Conservation (phyloP, 1,140 invertebrate genomes). For the Listronotus oregonensis region DNA sequence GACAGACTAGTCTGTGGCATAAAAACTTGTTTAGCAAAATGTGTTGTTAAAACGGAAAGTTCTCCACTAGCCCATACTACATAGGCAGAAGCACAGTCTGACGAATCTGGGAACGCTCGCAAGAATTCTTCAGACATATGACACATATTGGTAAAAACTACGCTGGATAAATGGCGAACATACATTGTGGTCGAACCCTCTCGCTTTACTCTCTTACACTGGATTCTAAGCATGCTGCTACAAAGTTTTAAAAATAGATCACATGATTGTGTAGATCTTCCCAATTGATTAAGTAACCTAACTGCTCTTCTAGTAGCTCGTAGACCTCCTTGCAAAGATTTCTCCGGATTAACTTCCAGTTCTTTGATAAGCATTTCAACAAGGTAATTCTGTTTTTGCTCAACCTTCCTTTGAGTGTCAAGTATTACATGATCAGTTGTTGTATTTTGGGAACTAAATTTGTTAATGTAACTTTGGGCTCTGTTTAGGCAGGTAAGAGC, state of each 20-base stretch:
- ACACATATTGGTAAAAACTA: constrained; percentile 86
- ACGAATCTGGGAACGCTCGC: constrained; percentile 76
- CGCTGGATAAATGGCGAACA: constrained; percentile 80
- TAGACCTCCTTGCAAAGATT: constrained; percentile 91
- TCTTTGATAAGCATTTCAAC: constrained; percentile 88
- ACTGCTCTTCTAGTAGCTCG: constrained; percentile 85
- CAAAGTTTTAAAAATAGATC: constrained; percentile 86
- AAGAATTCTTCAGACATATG: constrained; percentile 88
- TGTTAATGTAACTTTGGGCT: constrained; percentile 64
- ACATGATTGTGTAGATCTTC: constrained; percentile 79
- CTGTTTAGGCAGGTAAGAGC: constrained; percentile 86
- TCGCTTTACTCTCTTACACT: constrained; percentile 83
- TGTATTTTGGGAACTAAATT: constrained; percentile 56
- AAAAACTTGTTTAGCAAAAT: constrained; percentile 89
- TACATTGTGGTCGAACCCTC: constrained; percentile 87
- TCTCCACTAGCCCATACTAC: constrained; percentile 91
- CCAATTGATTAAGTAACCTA: constrained; percentile 83
- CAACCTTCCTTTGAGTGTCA: constrained; percentile 60
- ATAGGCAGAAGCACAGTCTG: constrained; percentile 79
- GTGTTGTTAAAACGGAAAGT: constrained; percentile 79
- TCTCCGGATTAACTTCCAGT: constrained; percentile 83
- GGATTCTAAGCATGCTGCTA: constrained; percentile 79
- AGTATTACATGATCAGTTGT: constrained; percentile 50
- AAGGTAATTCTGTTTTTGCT: constrained; percentile 75
- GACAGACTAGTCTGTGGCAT: constrained; percentile 84